phyloP scores from a whole-genome alignment of 2,888 invertebrate genomes.

The Leptinotarsa haldemani region DNA sequence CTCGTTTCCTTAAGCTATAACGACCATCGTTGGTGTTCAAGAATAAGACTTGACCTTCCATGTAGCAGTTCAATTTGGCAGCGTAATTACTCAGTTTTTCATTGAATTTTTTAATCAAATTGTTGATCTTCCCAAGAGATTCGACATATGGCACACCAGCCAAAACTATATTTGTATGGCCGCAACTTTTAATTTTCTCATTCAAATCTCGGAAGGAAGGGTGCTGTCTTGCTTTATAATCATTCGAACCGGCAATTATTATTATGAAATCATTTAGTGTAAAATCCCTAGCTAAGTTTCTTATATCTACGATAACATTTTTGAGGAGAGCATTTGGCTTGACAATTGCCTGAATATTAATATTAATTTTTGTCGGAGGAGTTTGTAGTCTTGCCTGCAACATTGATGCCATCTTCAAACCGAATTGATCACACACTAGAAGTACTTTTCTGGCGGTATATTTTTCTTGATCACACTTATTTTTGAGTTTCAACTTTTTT shows the following conservation, averaged over 20 bases:
- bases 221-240: background rate
- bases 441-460: constrained; percentile 6
- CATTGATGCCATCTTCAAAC: background rate
- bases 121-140: background rate
- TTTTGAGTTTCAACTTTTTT: background rate
- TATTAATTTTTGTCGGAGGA: background rate
- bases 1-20: constrained; percentile 2
- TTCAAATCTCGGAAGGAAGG: background rate
- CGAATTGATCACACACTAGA: background rate
- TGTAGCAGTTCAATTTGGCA: background rate
- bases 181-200: constrained; percentile 1
- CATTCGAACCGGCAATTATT: constrained; percentile 9
- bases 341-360: constrained; percentile 8
- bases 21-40: background rate
- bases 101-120: background rate
- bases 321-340: constrained; percentile 6
- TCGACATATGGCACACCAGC: constrained; percentile 7
- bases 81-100: constrained; percentile 2
- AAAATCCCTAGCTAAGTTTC: constrained; percentile 4
- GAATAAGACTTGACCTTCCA: constrained; percentile 5
- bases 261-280: constrained; percentile 8
- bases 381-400: background rate
- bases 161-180: constrained; percentile 8
- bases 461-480: constrained; percentile 7
- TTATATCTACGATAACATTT: constrained; percentile 6